A percentile compares a stretch with the other conserved stretches of the same genome.
Conservation (phyloP, 2,888 invertebrate genomes). For the Coenonympha glycerion region DNA sequence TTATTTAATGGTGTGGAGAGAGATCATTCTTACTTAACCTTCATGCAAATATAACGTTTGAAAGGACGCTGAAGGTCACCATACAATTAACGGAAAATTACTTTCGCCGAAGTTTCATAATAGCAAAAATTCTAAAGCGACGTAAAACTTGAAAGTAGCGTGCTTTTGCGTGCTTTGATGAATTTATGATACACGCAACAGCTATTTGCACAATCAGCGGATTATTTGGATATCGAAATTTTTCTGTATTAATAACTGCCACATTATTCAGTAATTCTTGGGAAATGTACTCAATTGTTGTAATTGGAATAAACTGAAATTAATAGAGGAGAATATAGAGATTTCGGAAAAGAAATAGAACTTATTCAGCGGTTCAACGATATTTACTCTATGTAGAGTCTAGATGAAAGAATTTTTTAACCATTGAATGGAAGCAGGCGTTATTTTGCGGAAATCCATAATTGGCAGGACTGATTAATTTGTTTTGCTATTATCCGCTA, state of each 20-base stretch:
- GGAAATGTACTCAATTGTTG: too few relatives aligned
- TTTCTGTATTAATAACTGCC: neutral
- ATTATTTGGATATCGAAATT: neutral
- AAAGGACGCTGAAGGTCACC: neutral
- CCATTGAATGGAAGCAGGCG: too few relatives aligned
- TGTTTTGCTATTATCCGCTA: too few relatives aligned
- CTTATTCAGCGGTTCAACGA: too few relatives aligned
- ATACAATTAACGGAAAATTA: conserved; percentile 3
- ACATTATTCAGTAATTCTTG: neutral
- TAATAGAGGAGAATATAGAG: too few relatives aligned
- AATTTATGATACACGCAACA: neutral
- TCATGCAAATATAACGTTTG: neutral
- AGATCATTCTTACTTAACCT: conserved; percentile 1
- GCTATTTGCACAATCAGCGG: neutral
- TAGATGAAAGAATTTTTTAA: too few relatives aligned
- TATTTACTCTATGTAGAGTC: too few relatives aligned
- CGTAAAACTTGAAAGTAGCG: neutral
- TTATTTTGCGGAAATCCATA: too few relatives aligned
- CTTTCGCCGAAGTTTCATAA: conserved; percentile 5
- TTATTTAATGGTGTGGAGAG: too few relatives aligned
- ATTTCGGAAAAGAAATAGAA: too few relatives aligned
- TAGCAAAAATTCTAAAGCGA: neutral
- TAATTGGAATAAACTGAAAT: too few relatives aligned
- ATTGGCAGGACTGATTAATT: too few relatives aligned
- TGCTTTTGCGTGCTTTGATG: neutral